Conservation (phyloP, 2,797 vertebrate species). For the Heteromormyrus szaboi region DNA sequence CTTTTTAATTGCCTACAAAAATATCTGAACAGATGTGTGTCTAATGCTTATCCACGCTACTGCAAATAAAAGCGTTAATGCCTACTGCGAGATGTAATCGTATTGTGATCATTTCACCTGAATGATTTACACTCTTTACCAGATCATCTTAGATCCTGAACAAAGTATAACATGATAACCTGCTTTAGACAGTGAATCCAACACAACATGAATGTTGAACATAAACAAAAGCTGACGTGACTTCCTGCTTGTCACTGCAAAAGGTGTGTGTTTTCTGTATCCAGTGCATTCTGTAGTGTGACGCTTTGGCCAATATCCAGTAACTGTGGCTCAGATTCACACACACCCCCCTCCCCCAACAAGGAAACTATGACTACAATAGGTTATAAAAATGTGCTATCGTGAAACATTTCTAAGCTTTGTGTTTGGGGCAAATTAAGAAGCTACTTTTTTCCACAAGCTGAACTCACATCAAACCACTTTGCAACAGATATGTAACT, state of each 20-base stretch:
- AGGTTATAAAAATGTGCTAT: background rate
- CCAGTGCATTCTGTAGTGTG: background rate
- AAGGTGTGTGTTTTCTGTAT: background rate
- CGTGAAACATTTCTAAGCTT: background rate
- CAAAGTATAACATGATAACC: background rate
- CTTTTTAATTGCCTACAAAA: slow-evolving; percentile 7
- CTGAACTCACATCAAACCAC: background rate
- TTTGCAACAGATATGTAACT: background rate
- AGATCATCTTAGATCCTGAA: background rate
- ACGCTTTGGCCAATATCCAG: background rate
- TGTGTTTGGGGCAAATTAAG: background rate
- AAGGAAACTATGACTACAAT: background rate
- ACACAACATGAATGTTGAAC: background rate
- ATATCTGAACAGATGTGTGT: slow-evolving; percentile 13
- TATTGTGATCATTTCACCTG: background rate
- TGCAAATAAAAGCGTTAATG: background rate
- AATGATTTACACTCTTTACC: background rate
- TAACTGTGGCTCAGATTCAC: background rate
- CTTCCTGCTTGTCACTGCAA: background rate
- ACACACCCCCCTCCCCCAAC: background rate
- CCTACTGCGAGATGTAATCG: background rate
- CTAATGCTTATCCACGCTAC: slow-evolving; percentile 13
- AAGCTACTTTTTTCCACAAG: background rate
- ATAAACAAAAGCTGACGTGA: background rate
- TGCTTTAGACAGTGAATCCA: background rate